A percentile compares a stretch with the other conserved stretches of the same genome.
phyloP scores from a whole-genome alignment of 2,888 invertebrate species.

The Peribatodes rhomboidaria region DNA sequence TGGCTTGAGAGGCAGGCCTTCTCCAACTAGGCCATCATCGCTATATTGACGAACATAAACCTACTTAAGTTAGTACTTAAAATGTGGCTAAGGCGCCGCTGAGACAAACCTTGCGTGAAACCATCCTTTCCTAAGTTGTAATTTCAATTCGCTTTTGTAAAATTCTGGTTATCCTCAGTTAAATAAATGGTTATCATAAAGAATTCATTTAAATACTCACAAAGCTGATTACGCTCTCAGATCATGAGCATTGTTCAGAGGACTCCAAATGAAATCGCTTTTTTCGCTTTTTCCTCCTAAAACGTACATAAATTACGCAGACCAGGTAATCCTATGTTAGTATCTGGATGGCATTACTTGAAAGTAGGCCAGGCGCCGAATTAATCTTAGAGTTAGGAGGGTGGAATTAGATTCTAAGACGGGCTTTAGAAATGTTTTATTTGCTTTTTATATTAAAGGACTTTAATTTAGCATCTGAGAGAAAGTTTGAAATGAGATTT shows the following conservation, averaged over 20 bases:
- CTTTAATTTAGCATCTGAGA: conserved; percentile 12
- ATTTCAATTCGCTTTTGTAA: too few species aligned
- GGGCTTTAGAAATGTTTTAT: conserved; percentile 22
- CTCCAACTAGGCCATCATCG: too few species aligned
- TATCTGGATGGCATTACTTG: conserved; percentile 11
- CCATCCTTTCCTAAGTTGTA: too few species aligned
- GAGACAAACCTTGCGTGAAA: too few species aligned
- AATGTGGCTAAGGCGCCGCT: too few species aligned
- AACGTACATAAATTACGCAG: conserved; percentile 15
- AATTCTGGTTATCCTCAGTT: too few species aligned
- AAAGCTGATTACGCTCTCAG: neutral
- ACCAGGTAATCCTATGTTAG: conserved; percentile 10
- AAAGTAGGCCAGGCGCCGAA: conserved; percentile 26
- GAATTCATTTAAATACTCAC: neutral
- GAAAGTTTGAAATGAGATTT: neutral
- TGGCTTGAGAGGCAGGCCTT: too few species aligned
- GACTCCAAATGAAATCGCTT: conserved; percentile 2
- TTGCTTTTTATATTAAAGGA: conserved; percentile 23
- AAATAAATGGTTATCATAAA: too few species aligned
- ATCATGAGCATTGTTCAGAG: neutral
- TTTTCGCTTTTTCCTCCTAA: conserved; percentile 9
- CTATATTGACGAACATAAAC: too few species aligned
- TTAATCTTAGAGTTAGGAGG: conserved; percentile 30
- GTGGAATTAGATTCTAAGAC: conserved; percentile 20
- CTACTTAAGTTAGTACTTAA: too few species aligned